Evolutionary conservation across 2,113 vertebrate species (phyloP), one percentile per base, ranked within the genome.

Genomic region (Xiphias gladius): DNA sequence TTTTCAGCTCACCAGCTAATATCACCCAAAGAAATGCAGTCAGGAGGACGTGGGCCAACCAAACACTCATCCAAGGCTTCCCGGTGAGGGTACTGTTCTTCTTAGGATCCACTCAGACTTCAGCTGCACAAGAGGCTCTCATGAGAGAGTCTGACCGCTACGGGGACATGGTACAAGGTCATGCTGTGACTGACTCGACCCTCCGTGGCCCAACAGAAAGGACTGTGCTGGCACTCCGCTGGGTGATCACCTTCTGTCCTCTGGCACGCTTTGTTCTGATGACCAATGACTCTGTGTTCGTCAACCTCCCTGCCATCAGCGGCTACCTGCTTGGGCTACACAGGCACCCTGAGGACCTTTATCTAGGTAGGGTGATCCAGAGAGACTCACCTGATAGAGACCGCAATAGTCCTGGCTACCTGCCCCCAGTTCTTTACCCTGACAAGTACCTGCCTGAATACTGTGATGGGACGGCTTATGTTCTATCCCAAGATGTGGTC

Each of bases 401-500:
- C 67, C 93, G 95, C 0, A 20, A 37, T 0, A 96, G 94, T 57
- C 91, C 90, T 0, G 80, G 88, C 73, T 98, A 96, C 66, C 79
- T 97, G 1, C 85, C 97, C 22, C 32, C 65, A 32, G 90, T 89
- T 0, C 88, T 93, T 0, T 98, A 97, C 71, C 89, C 96, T 0
- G 88, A 94, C 1, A 86, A 94, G 75, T 95, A 96, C 30, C 96
- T 97, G 61, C 97, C 97, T 0, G 97, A 98, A 68, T 97, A 97
- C 91, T 99, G 97, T 64, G 93, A 96, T 0, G 92, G 95, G 0
- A 92, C 95, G 0, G 95, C 95, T 0, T 97, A 97, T 7, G 86
- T 98, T 57, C 20, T 98, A 19, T 98, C 97, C 3, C 97, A 96
- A 82, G 96, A 97, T 0, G 97, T 97, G 3, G 95, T 96, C 35